Base-by-base conservation (phyloP, 2,113 vertebrate genomes). In the Chrysochloris asiatica region DNA sequence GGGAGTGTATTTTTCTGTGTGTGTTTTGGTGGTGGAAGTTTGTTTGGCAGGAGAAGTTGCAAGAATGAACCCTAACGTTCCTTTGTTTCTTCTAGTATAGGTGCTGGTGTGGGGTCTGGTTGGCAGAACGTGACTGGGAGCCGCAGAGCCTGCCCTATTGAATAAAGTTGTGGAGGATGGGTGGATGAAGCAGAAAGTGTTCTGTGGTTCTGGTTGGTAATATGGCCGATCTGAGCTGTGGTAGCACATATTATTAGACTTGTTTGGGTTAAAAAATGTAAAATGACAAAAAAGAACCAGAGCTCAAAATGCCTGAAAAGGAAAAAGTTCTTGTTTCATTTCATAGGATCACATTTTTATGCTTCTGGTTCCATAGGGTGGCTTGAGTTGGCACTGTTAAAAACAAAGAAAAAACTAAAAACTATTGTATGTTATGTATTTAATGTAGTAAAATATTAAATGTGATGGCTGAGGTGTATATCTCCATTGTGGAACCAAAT, bases 191-290 rank as follows among this genome's bases (percentile, higher is more conserved):
- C 95, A 24, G 89, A 50, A 50, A 88, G 88, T 41, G 88, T 77
- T 82, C 52, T 36, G 4, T 65, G 71, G 67, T 17, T 59, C 82
- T 9, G 85, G 41, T 38, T 14, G 90, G 41, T 45, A 94, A 96
- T 4, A 91, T 93, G 96, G 95, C 96, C 95, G 95, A 91, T 95
- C 63, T 0, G 6, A 90, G 95, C 45, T 30, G 56, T 33, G 94
- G 59, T 91, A 94, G 94, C 95, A 43, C 41, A 45, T 94, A 80
- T 88, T 76, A 38, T 71, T 61, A 69, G 88, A 84, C 90, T 6
- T 73, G 43, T 77, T 90, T 76, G 89, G 93, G 88, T 87, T 61
- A 28, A 89, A 12, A 88, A 94, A 94, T 94, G 94, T 95, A 93
- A 95, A 95, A 38, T 76, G 59, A 67, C 26, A n/a, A 2, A n/a